These are phyloP conservation scores for Callithrix jacchus DNA, from an alignment of 2,113 vertebrate genomes.

Conservation along the genomic window DNA sequence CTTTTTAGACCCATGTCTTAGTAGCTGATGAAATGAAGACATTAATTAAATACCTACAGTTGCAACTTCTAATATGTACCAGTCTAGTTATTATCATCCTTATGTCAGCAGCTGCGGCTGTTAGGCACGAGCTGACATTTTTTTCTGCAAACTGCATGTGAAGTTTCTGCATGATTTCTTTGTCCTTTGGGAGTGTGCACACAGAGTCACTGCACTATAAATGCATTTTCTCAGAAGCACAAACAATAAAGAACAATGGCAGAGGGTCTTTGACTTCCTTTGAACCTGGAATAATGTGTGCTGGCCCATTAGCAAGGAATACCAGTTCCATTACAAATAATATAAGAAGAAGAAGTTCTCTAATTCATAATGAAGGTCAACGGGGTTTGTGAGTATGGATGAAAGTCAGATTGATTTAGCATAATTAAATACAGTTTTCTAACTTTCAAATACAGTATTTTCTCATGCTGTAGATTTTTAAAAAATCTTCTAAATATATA, in stretches of 20 bases:
- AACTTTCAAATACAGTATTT: not conserved
- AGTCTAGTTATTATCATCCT: not conserved
- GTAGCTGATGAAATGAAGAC: not conserved
- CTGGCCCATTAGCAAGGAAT: not conserved
- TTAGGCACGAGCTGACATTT: not conserved
- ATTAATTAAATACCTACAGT: not conserved
- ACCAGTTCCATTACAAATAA: not conserved
- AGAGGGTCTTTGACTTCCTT: not conserved
- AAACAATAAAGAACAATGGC: not conserved
- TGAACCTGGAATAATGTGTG: not conserved
- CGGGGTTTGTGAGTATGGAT: not conserved
- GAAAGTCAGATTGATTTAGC: conserved; percentile 1
- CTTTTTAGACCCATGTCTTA: not conserved
- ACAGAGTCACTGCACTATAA: not conserved
- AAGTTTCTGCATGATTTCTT: not conserved
- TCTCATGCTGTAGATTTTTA: not conserved
- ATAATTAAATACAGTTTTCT: not conserved
- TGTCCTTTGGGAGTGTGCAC: not conserved
- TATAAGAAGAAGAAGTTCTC: not conserved
- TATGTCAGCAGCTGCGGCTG: not conserved
- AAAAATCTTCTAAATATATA: not conserved
- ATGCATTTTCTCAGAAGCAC: not conserved
- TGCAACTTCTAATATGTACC: not conserved
- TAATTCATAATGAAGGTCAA: not conserved
- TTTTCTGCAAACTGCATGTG: not conserved